Evolutionary conservation across 1,140 invertebrate genomes (phyloP).

Genomic region (Sarcophaga peregrina): DNA sequence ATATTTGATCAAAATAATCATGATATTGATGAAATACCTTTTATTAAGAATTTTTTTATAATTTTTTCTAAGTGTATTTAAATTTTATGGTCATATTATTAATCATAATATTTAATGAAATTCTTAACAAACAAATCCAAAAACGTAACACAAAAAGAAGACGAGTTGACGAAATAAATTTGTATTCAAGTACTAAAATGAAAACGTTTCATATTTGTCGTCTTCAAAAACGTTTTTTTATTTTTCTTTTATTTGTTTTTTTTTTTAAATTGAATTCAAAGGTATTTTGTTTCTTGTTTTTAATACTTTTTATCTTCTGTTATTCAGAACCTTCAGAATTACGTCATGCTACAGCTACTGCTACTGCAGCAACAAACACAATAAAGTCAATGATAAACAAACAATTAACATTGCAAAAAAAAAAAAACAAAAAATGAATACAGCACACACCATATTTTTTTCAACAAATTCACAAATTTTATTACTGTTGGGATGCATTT

Average conservation of each 20-base stretch:
- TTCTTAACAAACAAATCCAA: not conserved
- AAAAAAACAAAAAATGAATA: not conserved
- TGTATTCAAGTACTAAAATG: not conserved
- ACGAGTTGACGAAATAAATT: not conserved
- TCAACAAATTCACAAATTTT: too few species aligned
- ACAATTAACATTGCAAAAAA: conserved; percentile 11
- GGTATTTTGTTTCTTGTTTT: too few species aligned
- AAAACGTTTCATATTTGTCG: conserved; percentile 11
- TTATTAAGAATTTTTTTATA: too few species aligned
- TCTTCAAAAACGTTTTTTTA: not conserved
- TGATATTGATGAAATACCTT: too few species aligned
- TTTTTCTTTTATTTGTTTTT: not conserved
- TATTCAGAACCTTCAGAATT: not conserved
- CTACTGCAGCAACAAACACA: not conserved
- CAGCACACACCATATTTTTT: too few species aligned
- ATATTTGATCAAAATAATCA: not conserved
- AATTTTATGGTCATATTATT: not conserved
- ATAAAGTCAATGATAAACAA: not conserved
- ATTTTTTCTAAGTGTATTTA: not conserved
- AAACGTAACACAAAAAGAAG: too few species aligned
- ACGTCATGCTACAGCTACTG: not conserved
- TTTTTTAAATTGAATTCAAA: too few species aligned
- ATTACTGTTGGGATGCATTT: too few species aligned
- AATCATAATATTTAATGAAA: not conserved
- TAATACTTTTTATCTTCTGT: too few species aligned